Conservation (phyloP, 2,888 invertebrate genomes). For the Drosophila yooni region DNA sequence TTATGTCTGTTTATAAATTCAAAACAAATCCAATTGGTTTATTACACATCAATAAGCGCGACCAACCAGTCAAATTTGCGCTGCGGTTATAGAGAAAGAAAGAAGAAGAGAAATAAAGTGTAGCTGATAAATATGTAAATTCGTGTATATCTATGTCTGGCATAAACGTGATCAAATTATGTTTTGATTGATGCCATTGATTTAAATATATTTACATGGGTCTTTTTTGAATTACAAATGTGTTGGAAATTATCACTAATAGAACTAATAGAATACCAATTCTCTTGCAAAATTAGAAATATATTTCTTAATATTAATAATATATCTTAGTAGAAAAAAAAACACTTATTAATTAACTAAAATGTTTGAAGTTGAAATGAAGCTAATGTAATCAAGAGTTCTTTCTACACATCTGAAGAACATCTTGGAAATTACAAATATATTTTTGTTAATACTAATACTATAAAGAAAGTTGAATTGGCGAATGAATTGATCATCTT, state of each 20-base stretch:
- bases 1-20: slow-evolving; percentile 82
- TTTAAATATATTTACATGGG: neutral
- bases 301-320: neutral
- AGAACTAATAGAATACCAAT: neutral
- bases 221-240: neutral
- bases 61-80: slow-evolving; percentile 64
- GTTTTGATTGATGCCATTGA: slow-evolving; percentile 32
- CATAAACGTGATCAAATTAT: slow-evolving; percentile 68
- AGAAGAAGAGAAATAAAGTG: slow-evolving; percentile 17
- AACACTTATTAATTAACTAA: neutral
- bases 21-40: slow-evolving; percentile 83
- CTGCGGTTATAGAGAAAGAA: slow-evolving; percentile 45
- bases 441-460: too few relatives aligned
- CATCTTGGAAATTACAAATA: rapidly evolving
- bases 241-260: neutral
- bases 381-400: neutral
- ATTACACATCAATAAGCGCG: slow-evolving; percentile 79
- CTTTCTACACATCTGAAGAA: neutral
- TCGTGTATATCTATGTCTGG: slow-evolving; percentile 35
- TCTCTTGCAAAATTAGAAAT: neutral
- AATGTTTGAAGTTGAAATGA: neutral
- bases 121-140: slow-evolving; percentile 38
- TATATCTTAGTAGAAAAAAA: neutral
- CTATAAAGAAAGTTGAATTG: too few relatives aligned
- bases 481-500: neutral